phyloP scores from a whole-genome alignment of 2,113 vertebrate species.

The Rhizomys pruinosus region DNA sequence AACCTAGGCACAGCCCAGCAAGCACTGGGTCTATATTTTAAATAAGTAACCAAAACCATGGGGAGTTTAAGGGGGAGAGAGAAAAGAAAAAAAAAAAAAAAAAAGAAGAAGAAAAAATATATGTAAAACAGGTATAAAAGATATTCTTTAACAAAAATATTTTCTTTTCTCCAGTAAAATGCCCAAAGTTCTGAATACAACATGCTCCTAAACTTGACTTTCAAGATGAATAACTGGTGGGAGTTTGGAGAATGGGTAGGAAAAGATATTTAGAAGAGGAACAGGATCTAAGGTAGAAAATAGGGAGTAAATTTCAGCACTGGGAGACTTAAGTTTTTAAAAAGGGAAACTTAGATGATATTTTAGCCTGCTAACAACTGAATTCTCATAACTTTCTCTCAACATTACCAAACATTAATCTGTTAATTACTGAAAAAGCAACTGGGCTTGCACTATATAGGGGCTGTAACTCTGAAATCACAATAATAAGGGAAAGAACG shows the following conservation, averaged over 20 bases:
- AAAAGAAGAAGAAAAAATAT: too few relatives aligned
- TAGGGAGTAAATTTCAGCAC: neutral
- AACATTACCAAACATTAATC: slow-evolving; percentile 36
- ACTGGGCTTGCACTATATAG: neutral
- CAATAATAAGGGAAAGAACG: slow-evolving; percentile 22
- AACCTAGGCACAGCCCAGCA: slow-evolving; percentile 80
- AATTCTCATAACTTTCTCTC: slow-evolving; percentile 24
- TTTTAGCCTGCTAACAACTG: slow-evolving; percentile 9
- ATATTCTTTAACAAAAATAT: too few relatives aligned
- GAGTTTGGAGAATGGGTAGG: neutral
- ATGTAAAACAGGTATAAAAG: slow-evolving; percentile 61
- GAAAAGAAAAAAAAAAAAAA: neutral
- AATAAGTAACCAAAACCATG: slow-evolving; percentile 64
- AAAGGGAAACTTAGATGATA: slow-evolving; percentile 21
- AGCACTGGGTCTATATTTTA: slow-evolving; percentile 61
- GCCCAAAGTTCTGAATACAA: slow-evolving; percentile 3
- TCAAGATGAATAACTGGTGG: slow-evolving; percentile 8
- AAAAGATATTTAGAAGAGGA: neutral
- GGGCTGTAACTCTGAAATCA: slow-evolving; percentile 16
- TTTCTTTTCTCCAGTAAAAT: slow-evolving; percentile 59
- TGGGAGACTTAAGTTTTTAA: neutral
- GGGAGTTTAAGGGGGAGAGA: neutral
- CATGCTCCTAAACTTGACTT: slow-evolving; percentile 12
- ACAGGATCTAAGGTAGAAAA: slow-evolving; percentile 8
- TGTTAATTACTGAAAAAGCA: slow-evolving; percentile 57